Evolutionary conservation across 2,888 invertebrate genomes (phyloP), one percentile per base, ranked within the genome.

Genomic region (Stegana nigrithorax): DNA sequence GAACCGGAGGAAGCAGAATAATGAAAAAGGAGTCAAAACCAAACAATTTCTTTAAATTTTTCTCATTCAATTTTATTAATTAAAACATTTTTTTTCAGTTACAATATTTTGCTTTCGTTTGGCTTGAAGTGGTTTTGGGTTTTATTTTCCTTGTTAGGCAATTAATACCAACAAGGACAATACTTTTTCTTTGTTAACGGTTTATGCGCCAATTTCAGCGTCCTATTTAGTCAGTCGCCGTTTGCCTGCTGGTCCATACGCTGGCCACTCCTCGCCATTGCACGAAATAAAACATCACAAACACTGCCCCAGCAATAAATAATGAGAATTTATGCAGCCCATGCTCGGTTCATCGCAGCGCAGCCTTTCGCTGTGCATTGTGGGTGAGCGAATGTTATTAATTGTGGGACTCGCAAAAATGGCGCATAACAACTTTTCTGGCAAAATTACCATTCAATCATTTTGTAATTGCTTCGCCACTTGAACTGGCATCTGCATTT

Each of bases 41-140:
- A 62, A 67, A 50, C 61, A 66, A 83, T 81, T 81, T 80, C 82
- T 83, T 81, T 83, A 81, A 81, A 83, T 82, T 83, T 81, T 75
- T 77, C 81, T 75, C 78, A 82, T 79, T 77, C 83, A 81, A 82
- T 82, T 47, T 83, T 81, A 82, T 83, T 82, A 82, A 82, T 82
- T 82, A 82, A 83, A 82, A 81, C 79, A 75, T 71, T 73, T 72
- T 65, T 65, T 67, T 69, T 10, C 29, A 17, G 27, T 56, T 55
- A 17, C 45, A n/a, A n/a, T 47, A 14, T 55, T 32, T 32, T 8
- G 19, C n/a, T 50, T 39, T 55, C 42, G 19, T 55, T 36, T 21
- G 19, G 19, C 14, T 59, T 47, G 26, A 21, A 36, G 42, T 56
- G 58, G 55, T 66, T 71, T 71, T 70, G 65, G 68, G 73, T 65